Percentiles rank a stretch among this genome's conserved stretches.
Evolutionary conservation across 2,888 invertebrate genomes (phyloP).

Genomic region (Nymphalis urticae): DNA sequence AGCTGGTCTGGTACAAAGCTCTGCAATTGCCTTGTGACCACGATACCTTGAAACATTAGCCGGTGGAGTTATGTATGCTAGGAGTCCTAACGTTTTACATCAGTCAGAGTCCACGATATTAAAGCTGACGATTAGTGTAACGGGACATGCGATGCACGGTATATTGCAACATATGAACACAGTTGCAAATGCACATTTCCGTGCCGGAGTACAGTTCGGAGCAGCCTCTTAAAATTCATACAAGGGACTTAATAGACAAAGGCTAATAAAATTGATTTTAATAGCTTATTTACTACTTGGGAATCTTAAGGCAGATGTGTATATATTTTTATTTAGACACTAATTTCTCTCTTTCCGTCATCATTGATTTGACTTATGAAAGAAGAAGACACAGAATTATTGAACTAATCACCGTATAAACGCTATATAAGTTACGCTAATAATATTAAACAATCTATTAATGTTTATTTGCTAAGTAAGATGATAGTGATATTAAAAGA

Average conservation of each 20-base stretch:
- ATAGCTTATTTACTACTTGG: background rate
- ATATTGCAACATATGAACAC: constrained; percentile 30
- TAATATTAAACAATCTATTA: no score
- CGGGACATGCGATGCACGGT: constrained; percentile 20
- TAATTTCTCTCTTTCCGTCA: no score
- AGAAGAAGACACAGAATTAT: no score
- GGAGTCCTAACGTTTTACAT: constrained; percentile 10
- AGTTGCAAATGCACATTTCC: constrained; percentile 27
- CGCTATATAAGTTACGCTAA: no score
- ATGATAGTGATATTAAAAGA: background rate
- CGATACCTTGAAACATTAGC: constrained; percentile 17
- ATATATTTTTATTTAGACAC: no score
- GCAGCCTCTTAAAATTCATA: constrained; percentile 11
- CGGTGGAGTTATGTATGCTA: constrained; percentile 2
- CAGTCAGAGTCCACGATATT: constrained; percentile 27
- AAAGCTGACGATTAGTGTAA: constrained; percentile 31
- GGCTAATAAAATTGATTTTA: constrained; percentile 25
- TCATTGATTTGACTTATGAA: no score
- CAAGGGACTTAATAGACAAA: constrained; percentile 25
- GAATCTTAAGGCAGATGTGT: no score
- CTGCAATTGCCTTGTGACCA: constrained; percentile 12
- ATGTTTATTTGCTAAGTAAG: no score
- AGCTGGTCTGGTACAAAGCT: background rate
- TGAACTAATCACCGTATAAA: no score
- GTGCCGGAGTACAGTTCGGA: constrained; percentile 12